phyloP scores from a whole-genome alignment of 64 coral and sea anemone genomes.

The Porites lutea region DNA sequence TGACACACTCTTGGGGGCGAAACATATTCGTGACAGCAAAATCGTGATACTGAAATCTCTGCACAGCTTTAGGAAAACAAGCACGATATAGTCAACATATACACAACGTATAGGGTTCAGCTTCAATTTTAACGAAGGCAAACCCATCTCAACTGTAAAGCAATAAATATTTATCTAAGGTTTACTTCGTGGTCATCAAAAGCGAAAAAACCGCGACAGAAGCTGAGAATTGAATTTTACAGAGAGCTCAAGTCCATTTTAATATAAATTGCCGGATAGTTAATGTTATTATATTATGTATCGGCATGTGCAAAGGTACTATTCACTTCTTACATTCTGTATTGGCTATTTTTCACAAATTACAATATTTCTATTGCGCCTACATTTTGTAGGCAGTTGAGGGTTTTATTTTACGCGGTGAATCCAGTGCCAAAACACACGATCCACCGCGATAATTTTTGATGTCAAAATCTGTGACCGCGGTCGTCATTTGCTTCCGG shows the following conservation, averaged over 20 bases:
- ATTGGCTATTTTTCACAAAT: background rate
- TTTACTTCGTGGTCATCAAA: background rate
- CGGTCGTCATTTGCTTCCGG: conserved; percentile 17
- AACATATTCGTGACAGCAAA: conserved; percentile 31
- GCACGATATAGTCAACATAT: conserved; percentile 13
- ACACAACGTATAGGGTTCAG: background rate
- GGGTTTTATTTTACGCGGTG: background rate
- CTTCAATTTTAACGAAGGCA: conserved; percentile 4
- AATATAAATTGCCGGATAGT: background rate
- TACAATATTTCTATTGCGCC: conserved; percentile 5
- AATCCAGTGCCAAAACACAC: conserved; percentile 5
- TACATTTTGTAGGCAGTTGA: background rate
- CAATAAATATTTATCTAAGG: conserved; percentile 6
- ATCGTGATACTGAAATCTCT: conserved; percentile 36
- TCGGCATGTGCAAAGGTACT: background rate
- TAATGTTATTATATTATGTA: background rate
- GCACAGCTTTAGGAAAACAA: background rate
- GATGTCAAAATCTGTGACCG: conserved; percentile 13
- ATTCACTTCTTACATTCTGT: background rate
- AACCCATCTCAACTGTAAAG: background rate
- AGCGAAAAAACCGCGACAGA: conserved; percentile 6
- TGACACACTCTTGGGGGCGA: conserved; percentile 26
- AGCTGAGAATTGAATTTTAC: conserved; percentile 12
- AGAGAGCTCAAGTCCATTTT: background rate
- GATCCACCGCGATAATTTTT: conserved; percentile 26